These are phyloP conservation scores for Schmidtea mediterranea DNA, from an alignment of 1,140 invertebrate genomes.

Conservation along the genomic window DNA sequence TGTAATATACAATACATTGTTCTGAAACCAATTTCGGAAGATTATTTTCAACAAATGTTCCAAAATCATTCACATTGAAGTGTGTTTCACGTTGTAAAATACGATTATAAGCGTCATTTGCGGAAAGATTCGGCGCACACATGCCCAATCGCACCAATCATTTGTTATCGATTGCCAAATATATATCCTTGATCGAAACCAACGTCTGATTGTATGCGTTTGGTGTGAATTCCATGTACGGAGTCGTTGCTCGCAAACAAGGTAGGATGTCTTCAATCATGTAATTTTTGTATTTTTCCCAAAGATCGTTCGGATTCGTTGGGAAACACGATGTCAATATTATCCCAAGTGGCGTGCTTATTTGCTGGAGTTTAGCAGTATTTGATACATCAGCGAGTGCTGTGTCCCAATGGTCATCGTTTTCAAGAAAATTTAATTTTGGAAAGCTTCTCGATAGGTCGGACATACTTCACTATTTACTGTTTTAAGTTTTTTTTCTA, in stretches of 20 bases:
- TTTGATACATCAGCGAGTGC: no score
- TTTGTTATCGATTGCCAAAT: constrained; percentile 1
- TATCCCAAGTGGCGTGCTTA: background rate
- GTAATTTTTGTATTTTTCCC: constrained; percentile 9
- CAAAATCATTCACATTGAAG: constrained; percentile 5
- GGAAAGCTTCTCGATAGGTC: no score
- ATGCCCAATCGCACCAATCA: constrained; percentile 4
- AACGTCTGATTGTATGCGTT: constrained; percentile 8
- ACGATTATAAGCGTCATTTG: background rate
- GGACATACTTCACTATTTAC: no score
- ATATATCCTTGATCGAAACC: constrained; percentile 8
- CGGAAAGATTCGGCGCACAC: constrained; percentile 7
- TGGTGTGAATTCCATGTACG: constrained; percentile 6
- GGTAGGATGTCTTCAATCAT: constrained; percentile 9
- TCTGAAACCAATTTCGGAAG: constrained; percentile 4
- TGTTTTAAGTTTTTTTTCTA: no score
- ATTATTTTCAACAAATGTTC: constrained; percentile 5
- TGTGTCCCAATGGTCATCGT: no score
- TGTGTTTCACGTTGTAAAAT: constrained; percentile 8
- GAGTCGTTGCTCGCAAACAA: constrained; percentile 4
- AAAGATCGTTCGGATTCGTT: constrained; percentile 8
- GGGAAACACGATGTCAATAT: background rate
- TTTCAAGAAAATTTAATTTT: no score
- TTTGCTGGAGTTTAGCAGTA: no score
- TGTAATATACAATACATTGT: constrained; percentile 6